Conservation (phyloP, 2,113 vertebrate genomes). For the Pavo muticus region DNA sequence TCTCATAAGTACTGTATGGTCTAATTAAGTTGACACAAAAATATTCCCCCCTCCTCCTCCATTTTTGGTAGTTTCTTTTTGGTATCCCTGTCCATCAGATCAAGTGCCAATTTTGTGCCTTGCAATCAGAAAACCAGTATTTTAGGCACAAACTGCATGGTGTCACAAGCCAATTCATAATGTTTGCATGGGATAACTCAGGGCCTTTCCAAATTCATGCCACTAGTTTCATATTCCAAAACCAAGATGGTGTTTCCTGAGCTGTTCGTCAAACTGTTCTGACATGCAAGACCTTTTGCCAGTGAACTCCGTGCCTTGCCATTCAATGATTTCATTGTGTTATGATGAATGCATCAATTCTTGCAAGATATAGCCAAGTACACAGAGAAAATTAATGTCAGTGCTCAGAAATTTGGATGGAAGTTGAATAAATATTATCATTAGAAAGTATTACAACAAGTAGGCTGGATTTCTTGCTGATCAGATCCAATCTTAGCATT, state of each 20-base stretch:
- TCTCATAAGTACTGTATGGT: not conserved
- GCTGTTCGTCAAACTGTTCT: not conserved
- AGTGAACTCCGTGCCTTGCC: not conserved
- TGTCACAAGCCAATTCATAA: not conserved
- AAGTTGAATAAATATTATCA: not conserved
- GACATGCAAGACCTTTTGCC: not conserved
- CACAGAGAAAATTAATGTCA: not conserved
- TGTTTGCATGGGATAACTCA: not conserved
- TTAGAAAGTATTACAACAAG: not conserved
- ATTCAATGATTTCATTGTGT: not conserved
- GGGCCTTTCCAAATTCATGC: not conserved
- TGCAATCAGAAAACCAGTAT: not conserved
- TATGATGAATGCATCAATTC: not conserved
- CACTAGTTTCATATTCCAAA: not conserved
- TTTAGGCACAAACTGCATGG: not conserved
- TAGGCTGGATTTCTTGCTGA: not conserved
- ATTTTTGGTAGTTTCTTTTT: not conserved
- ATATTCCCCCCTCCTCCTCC: rapidly evolving
- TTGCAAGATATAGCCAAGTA: not conserved
- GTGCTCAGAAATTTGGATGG: not conserved
- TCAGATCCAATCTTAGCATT: not conserved
- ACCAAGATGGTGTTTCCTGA: not conserved
- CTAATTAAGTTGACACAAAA: not conserved
- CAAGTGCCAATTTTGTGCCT: not conserved
- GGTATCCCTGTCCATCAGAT: not conserved